Percentiles rank a stretch among this genome's conserved stretches.
Conservation (phyloP, 2,113 vertebrate genomes). For the Daboia siamensis region DNA sequence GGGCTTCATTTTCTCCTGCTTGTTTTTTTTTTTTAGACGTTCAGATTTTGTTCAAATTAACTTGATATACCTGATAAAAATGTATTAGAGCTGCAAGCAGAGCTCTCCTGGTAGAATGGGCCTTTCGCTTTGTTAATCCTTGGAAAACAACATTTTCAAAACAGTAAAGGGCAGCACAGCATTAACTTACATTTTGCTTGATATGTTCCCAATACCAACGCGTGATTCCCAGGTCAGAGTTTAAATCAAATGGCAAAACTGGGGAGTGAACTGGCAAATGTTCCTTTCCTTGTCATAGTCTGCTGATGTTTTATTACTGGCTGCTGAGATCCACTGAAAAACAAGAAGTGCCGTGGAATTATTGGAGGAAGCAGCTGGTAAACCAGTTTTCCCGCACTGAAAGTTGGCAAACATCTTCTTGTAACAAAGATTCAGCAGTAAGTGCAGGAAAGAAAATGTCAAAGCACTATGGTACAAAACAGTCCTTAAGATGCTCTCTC, state of each 20-base stretch:
- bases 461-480: neutral
- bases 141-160: neutral
- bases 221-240: neutral
- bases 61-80: neutral
- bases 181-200: neutral
- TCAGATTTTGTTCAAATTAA: neutral
- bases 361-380: neutral
- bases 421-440: neutral
- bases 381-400: neutral
- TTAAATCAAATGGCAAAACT: neutral
- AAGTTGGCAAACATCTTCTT: neutral
- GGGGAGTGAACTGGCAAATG: neutral
- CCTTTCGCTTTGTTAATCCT: neutral
- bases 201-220: neutral
- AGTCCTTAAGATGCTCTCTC: neutral
- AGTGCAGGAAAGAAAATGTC: neutral
- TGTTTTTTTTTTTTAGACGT: constrained; percentile 6
- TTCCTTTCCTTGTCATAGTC: neutral
- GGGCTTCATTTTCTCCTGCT: constrained; percentile 31
- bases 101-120: fast-evolving
- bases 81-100: neutral
- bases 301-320: neutral
- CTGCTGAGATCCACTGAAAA: neutral
- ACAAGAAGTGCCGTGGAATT: neutral
- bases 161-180: neutral